Evolutionary conservation across 2,797 vertebrate genomes (phyloP), one percentile per base, ranked within the genome.

Genomic region (Megaceryle alcyon): DNA sequence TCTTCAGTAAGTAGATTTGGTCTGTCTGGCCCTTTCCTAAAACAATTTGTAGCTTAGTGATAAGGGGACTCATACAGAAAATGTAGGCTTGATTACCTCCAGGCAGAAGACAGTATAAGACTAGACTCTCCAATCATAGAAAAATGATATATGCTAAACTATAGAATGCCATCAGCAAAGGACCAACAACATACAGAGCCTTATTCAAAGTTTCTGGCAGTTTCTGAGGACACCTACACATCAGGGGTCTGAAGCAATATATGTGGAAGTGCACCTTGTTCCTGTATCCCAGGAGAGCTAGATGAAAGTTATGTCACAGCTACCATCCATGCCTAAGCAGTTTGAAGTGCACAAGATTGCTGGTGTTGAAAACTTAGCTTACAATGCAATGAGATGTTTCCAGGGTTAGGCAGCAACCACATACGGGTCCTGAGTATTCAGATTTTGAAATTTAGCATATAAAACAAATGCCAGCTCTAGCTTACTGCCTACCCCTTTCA

Each of bases 311-410:
- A 10, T 0, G 2, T 51, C 57, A 22, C 68, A 65, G 31, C 60
- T 82, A 16, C 33, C 20, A 18, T 22, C 75, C 25, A 6, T 16
- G 10, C 81, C 63, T 61, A n/a, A 43, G 29, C 23, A 80, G 7
- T 23, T 33, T 48, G 43, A 56, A 14, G 66, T 0, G 2, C 25
- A 3, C 19, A 21, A 68, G 57, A 61, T 39, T 8, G 2, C 5
- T 6, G 11, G 7, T 41, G 28, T 43, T 64, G 41, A 43, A 89
- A 90, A 82, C 26, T 23, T 46, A 44, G 31, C 22, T 85, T 75
- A 63, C 64, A n/a, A 9, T 51, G 21, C 23, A 22, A 14, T 51
- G 51, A 41, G 43, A 28, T 60, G 13, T 28, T 81, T 68, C 25
- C 12, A 33, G 39, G 29, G 3, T 18, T 39, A 7, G 22, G 44